Base-by-base conservation (phyloP, 2,888 invertebrate species). In the Eupeodes luniger region DNA sequence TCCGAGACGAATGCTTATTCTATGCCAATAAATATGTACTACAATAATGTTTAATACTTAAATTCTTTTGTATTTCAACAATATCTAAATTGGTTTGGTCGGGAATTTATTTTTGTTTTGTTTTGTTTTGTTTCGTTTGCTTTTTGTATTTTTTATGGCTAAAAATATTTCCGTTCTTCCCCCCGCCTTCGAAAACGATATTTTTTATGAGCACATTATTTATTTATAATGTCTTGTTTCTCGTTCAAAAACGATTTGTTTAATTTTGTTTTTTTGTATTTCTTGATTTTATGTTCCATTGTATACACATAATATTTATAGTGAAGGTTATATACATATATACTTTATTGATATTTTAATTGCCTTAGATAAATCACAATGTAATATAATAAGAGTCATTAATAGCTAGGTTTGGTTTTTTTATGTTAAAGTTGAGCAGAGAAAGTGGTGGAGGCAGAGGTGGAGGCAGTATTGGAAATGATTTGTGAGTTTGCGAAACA, bases 171-270 rank as follows among this genome's bases (percentile, higher is more conserved):
- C 27, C 12, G 47, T 66, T 66, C 19, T 66, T 14, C 5, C 27
- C 5, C 27, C 9, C 40, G 40, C 3, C 40, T 40, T 9, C 40
- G 40, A 16, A 27, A 27, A 40, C 12, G 11, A 14, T 4, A 55
- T 16, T 66, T 66, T 49, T 49, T 49, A 66, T 66, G 62, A 62
- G 62, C 16, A 62, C 40, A 62, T 62, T 62, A 62, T 62, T 62
- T 62, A 62, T 62, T 62, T 61, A 62, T 66, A 66, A 49, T 66
- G 47, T 66, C 64, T 66, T 66, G 64, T 66, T 66, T 66, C 47
- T 66, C 47, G 47, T 66, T 27, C 47, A 19, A 47, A 40, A 66
- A 66, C 66, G 49, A 47, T 64, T 44, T 16, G 47, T 12, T 19
- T 12, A 19, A 6, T 27, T 66, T 27, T 47, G 47, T 12, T 64